These are phyloP conservation scores for Illadopsis cleaveri DNA, from an alignment of 2,113 vertebrate genomes.

Conservation along the genomic window DNA sequence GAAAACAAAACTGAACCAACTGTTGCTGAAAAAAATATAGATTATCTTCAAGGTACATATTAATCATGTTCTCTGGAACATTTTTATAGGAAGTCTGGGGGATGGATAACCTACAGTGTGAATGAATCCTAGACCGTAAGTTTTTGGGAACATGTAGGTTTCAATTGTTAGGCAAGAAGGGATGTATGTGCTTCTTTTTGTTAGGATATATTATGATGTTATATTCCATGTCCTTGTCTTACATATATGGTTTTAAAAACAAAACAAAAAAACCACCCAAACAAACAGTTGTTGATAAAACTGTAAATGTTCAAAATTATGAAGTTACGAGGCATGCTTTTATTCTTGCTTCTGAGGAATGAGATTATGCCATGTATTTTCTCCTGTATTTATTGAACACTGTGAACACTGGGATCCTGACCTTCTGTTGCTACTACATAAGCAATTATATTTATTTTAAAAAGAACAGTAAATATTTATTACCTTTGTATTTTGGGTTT, in stretches of 20 bases:
- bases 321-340: neutral
- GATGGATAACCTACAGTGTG: neutral
- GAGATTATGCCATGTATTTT: neutral
- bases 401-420: neutral
- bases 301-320: neutral
- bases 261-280: neutral
- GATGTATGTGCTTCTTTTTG: neutral
- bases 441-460: neutral
- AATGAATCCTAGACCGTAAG: rapidly evolving
- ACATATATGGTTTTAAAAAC: neutral
- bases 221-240: neutral
- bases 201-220: neutral
- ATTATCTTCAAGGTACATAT: neutral
- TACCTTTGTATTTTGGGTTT: neutral
- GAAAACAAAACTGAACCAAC: rapidly evolving
- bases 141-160: neutral
- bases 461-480: neutral
- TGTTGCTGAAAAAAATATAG: neutral
- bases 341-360: neutral
- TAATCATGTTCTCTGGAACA: neutral
- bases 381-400: neutral
- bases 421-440: neutral
- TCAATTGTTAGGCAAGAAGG: neutral
- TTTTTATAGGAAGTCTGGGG: neutral
- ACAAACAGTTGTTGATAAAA: neutral